Conservation (phyloP, 2,888 invertebrate species). For the Leucophora obtusa region DNA sequence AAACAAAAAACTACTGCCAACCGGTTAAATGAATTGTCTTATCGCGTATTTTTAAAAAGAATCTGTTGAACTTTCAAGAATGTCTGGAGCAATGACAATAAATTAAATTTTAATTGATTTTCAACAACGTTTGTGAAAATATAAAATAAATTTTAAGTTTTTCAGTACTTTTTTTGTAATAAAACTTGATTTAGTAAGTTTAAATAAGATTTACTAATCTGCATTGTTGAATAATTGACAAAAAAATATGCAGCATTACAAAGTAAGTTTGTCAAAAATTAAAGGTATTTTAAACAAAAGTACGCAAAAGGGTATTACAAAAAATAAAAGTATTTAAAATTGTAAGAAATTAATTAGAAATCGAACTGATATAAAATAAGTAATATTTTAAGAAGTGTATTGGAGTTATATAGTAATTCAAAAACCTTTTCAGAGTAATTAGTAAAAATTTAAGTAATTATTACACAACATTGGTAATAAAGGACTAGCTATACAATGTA, state of each 20-base stretch:
- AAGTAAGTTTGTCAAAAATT: background rate
- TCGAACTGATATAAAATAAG: too few relatives aligned
- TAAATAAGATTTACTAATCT: too few relatives aligned
- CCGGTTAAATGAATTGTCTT: constrained; percentile 18
- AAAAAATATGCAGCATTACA: background rate
- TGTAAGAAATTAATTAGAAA: too few relatives aligned
- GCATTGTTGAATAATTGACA: background rate
- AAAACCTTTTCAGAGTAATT: too few relatives aligned
- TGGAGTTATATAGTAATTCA: too few relatives aligned
- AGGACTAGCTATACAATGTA: too few relatives aligned
- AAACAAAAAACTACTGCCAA: background rate
- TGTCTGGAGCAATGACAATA: constrained; percentile 54
- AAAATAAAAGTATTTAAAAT: too few relatives aligned
- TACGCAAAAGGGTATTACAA: too few relatives aligned
- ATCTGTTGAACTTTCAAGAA: constrained; percentile 10
- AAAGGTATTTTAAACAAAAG: background rate
- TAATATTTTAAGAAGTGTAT: too few relatives aligned
- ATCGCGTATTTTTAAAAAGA: background rate
- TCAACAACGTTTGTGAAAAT: constrained; percentile 37
- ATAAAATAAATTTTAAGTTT: background rate
- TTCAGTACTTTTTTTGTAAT: background rate
- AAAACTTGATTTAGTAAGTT: background rate
- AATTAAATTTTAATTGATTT: constrained; percentile 58
- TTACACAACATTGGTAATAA: too few relatives aligned
- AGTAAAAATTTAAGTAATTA: too few relatives aligned